A percentile compares a stretch with the other conserved stretches of the same genome.
These are phyloP conservation scores for Anastatus disparis DNA, from an alignment of 1,140 invertebrate genomes.

Conservation along the genomic window DNA sequence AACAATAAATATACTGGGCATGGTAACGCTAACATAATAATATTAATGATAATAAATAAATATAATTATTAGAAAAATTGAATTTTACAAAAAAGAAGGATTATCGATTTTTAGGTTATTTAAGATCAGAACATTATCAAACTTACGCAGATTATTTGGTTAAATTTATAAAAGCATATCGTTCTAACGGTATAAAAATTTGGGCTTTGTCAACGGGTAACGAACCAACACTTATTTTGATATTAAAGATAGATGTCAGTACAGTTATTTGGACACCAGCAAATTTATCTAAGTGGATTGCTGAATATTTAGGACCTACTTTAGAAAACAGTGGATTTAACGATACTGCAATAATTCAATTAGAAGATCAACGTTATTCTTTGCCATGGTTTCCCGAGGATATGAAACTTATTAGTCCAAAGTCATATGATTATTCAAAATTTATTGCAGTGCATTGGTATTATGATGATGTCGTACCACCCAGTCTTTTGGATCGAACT, in stretches of 20 bases:
- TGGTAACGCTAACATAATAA: too few species aligned
- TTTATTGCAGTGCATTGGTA: conserved; percentile 90
- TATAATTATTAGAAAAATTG: too few species aligned
- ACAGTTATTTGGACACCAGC: conserved; percentile 76
- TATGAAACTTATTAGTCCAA: conserved; percentile 67
- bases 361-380: conserved; percentile 79
- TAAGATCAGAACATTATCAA: conserved; percentile 79
- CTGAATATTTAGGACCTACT: conserved; percentile 75
- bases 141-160: conserved; percentile 84
- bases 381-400: conserved; percentile 68
- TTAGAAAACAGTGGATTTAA: conserved; percentile 70
- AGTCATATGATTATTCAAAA: conserved; percentile 76
- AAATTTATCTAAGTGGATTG: conserved; percentile 72
- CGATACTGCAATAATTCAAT: conserved; percentile 72
- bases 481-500: conserved; percentile 67
- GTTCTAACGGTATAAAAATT: conserved; percentile 65
- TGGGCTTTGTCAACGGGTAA: conserved; percentile 77
- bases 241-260: conserved; percentile 75
- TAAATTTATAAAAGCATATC: conserved; percentile 72
- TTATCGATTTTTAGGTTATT: conserved; percentile 59
- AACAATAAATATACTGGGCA: conserved; percentile 72
- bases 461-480: conserved; percentile 70
- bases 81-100: too few species aligned
- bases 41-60: too few species aligned
- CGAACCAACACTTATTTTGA: conserved; percentile 71